Base-by-base conservation (phyloP, 2,797 vertebrate genomes). In the Pangasius krempfi region DNA sequence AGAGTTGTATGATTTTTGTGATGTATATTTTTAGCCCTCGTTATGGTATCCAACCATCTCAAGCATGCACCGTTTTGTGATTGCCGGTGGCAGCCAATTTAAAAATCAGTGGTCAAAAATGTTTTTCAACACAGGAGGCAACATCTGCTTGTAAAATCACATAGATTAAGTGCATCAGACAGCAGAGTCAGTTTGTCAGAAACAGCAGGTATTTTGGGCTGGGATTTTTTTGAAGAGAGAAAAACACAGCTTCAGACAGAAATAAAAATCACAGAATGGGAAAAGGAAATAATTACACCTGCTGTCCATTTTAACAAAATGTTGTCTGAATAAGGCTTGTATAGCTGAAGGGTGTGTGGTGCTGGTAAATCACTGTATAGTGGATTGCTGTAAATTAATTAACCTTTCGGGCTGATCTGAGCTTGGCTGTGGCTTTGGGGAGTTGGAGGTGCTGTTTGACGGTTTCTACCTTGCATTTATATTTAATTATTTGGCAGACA, bases 341-440 rank as follows among this genome's bases (percentile, higher is more conserved):
- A 47, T 9, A 66, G 58, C 68, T 40, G 33, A 73, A 25, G 52
- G 47, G 30, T 72, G 68, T 75, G 33, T 58, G 30, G 52, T 27
- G 37, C 10, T 10, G 52, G 84, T 40, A 58, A 52, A 58, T n/a
- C 47, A 58, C 22, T 60, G 66, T 37, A 27, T 68, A 72, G 66
- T 70, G n/a, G 84, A 1, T 58, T 58, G 33, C 33, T 44, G 22
- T 75, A 86, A 85, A 58, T 86, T 40, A 86, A 86, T 86, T 86
- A 72, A 86, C 70, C 70, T 73, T 86, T 73, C 16, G 14, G 52
- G 52, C n/a, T 62, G 78, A 80, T 60, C 76, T 86, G 62, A 87
- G 76, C 60, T 81, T 64, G 54, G 76, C 47, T 81, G 47, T 87
- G 78, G 86, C 66, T 87, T 86, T 25, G 12, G 68, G 76, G 64